These are phyloP conservation scores for Neolamprologus multifasciatus DNA, from an alignment of 2,797 vertebrate species.

Conservation along the genomic window DNA sequence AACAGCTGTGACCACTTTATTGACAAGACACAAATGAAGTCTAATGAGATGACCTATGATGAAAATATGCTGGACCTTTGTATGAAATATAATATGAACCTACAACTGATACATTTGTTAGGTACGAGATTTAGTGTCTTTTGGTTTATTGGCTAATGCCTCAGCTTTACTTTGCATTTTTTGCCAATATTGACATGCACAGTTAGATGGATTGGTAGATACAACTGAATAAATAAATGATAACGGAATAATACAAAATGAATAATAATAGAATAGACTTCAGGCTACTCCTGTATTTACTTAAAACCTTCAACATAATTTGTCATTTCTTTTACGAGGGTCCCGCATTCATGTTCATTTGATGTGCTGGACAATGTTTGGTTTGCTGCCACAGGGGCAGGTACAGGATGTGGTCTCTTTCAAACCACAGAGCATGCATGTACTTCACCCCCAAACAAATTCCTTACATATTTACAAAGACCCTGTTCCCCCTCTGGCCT, in stretches of 20 bases:
- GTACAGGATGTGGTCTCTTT: neutral
- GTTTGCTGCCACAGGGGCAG: neutral
- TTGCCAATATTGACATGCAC: neutral
- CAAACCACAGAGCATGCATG: conserved; percentile 12
- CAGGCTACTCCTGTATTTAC: neutral
- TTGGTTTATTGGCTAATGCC: neutral
- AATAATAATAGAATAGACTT: neutral
- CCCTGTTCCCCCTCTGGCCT: conserved; percentile 26
- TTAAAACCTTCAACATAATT: neutral
- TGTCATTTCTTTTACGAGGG: neutral
- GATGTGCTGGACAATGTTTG: neutral
- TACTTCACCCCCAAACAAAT: conserved; percentile 53
- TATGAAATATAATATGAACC: neutral
- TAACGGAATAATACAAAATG: neutral
- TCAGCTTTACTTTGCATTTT: neutral
- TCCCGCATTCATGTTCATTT: neutral
- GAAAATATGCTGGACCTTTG: neutral
- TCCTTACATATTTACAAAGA: conserved; percentile 50
- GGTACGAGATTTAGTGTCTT: neutral
- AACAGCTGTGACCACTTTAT: neutral
- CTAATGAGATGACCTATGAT: neutral
- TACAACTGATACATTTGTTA: neutral
- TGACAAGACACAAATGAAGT: neutral
- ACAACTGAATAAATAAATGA: neutral
- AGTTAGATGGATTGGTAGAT: neutral